Evolutionary conservation across 2,888 invertebrate species (phyloP), one percentile per base, ranked within the genome.

Genomic region (Conistra vaccinii): DNA sequence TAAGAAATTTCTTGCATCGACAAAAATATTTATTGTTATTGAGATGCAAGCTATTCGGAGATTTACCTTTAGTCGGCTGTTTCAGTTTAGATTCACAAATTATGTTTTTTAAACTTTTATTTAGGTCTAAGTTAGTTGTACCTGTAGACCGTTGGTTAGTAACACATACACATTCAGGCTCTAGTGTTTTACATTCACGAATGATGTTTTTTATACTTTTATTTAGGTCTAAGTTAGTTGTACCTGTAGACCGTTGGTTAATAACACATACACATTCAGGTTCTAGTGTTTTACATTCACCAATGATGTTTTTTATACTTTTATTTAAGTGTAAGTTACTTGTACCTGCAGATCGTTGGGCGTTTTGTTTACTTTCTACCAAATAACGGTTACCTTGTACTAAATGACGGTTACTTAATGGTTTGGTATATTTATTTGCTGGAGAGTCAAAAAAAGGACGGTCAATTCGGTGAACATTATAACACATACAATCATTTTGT

Each of bases 401-500:
- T 29, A 29, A 73, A 42, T 55, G 2, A 10, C 2, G 29, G n/a
- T 76, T 9, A 29, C n/a, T 7, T n/a, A 39, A 29, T 32, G 51
- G 39, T 39, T 39, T 73, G 1, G n/a, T 42, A 42, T 76, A 26
- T 26, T 32, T 17, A 29, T 53, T 29, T 29, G 17, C 29, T 29
- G 26, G 48, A n/a, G 20, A 39, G 2, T 17, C 60, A 48, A 20
- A n/a, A 51, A n/a, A 32, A 26, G 9, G 51, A 51, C n/a, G 20
- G 20, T 32, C 20, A 23, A 51, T 20, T 77, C 9, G 6, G 7
- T 32, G n/a, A 76, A 61, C 20, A 61, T 76, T 61, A 29, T 2
- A 73, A 61, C 63, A 76, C 48, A 39, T 17, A 62, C n/a, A 62
- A 39, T 73, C 6, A 42, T 39, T 76, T 39, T 20, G 20, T n/a